These are phyloP conservation scores for Drosophila tanythrix DNA, from an alignment of 2,888 invertebrate species.

Conservation along the genomic window DNA sequence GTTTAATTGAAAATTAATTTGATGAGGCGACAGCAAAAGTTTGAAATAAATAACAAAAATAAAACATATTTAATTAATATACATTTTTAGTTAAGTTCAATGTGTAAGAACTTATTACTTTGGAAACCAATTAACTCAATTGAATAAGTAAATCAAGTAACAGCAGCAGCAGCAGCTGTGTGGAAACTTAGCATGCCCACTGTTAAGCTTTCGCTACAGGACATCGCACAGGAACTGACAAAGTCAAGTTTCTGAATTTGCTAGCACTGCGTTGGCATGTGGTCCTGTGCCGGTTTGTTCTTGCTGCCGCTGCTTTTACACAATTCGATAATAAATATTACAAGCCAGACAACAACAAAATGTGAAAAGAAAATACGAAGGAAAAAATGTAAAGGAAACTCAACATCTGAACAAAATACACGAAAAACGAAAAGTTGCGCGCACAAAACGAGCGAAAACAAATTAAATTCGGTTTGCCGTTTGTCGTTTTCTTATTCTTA, in stretches of 20 bases:
- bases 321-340: slow-evolving; percentile 80
- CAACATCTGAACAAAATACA: slow-evolving; percentile 28
- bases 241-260: slow-evolving; percentile 65
- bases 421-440: slow-evolving; percentile 63
- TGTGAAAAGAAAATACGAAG: slow-evolving; percentile 10
- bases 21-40: not conserved
- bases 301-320: slow-evolving; percentile 49
- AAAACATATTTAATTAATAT: not conserved
- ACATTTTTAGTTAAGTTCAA: not conserved
- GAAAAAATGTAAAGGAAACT: slow-evolving; percentile 14
- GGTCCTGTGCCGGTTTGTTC: slow-evolving; percentile 18
- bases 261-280: slow-evolving; percentile 69
- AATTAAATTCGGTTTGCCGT: slow-evolving; percentile 77
- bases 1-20: not conserved
- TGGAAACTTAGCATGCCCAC: not conserved
- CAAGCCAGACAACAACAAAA: slow-evolving; percentile 72
- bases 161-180: not conserved
- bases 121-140: not conserved
- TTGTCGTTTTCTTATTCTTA: slow-evolving; percentile 57
- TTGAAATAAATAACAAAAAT: not conserved
- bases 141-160: not conserved
- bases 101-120: not conserved
- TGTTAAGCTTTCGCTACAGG: slow-evolving; percentile 15
- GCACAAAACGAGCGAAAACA: slow-evolving; percentile 77
- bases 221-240: slow-evolving; percentile 30